Conservation (phyloP, 2,797 vertebrate species). For the Peromyscus aztecus region DNA sequence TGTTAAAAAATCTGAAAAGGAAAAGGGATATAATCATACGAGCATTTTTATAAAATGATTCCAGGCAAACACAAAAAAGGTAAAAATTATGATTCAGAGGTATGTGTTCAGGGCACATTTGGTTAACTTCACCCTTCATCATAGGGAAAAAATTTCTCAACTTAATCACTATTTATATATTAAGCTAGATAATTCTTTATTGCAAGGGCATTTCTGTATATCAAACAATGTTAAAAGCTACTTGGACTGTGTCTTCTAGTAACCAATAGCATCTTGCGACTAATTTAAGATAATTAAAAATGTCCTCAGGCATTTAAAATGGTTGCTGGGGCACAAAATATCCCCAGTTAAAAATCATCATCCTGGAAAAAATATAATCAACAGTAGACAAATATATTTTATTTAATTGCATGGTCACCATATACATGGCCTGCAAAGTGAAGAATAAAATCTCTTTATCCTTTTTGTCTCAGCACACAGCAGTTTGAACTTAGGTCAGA, state of each 20-base stretch:
- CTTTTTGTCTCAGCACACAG: neutral
- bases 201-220: neutral
- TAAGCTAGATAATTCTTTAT: neutral
- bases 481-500: constrained; percentile 1
- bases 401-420: neutral
- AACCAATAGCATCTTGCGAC: neutral
- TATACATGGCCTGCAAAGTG: neutral
- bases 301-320: constrained; percentile 8
- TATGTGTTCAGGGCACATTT: neutral
- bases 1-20: constrained; percentile 42
- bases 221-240: neutral
- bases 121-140: constrained; percentile 11
- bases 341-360: neutral
- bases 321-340: neutral
- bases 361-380: neutral
- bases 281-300: neutral
- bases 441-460: constrained; percentile 19
- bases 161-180: neutral
- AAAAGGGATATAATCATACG: neutral
- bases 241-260: neutral
- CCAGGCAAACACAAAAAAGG: constrained; percentile 14
- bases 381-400: constrained; percentile 8
- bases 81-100: neutral
- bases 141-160: neutral
- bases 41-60: neutral